These are phyloP conservation scores for Plagiodera versicolora DNA, from an alignment of 2,888 invertebrate species.

Conservation along the genomic window DNA sequence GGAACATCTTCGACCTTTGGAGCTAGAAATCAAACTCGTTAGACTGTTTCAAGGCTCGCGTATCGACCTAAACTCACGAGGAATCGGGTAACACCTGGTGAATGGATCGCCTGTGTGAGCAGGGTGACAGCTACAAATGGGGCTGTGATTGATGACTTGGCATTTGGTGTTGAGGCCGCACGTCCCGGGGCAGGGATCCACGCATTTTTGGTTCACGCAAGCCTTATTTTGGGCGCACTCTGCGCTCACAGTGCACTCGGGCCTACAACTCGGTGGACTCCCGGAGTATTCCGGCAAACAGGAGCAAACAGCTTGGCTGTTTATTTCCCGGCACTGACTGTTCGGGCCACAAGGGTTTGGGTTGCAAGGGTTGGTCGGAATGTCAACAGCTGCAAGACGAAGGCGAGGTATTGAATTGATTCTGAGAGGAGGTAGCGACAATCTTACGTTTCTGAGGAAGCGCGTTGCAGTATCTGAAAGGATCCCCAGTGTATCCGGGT, in stretches of 20 bases:
- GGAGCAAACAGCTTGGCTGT: constrained; percentile 74
- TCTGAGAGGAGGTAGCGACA: constrained; percentile 56
- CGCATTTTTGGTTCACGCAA: constrained; percentile 76
- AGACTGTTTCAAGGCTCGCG: not conserved
- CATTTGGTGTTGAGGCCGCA: constrained; percentile 72
- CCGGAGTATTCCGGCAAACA: constrained; percentile 74
- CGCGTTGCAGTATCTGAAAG: constrained; percentile 42
- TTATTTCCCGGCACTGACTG: constrained; percentile 70
- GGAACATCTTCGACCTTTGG: constrained; percentile 39
- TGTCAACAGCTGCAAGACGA: constrained; percentile 33
- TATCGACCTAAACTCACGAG: constrained; percentile 34
- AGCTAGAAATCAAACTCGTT: constrained; percentile 29
- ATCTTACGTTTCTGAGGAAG: constrained; percentile 43
- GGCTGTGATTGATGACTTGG: constrained; percentile 76
- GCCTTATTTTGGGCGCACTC: constrained; percentile 74
- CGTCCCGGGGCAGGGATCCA: constrained; percentile 73
- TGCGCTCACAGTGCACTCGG: constrained; percentile 76
- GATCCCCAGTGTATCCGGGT: constrained; percentile 68
- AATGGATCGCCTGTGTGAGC: constrained; percentile 71
- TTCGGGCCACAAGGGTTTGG: constrained; percentile 75
- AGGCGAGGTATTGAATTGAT: not conserved
- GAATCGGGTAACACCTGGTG: constrained; percentile 60
- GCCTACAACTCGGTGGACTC: constrained; percentile 74
- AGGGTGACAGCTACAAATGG: constrained; percentile 71
- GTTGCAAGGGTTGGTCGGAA: constrained; percentile 53